Percentiles rank a stretch among this genome's conserved stretches.
Evolutionary conservation across 2,113 vertebrate genomes (phyloP).

Genomic region (Nothobranchius furzeri): DNA sequence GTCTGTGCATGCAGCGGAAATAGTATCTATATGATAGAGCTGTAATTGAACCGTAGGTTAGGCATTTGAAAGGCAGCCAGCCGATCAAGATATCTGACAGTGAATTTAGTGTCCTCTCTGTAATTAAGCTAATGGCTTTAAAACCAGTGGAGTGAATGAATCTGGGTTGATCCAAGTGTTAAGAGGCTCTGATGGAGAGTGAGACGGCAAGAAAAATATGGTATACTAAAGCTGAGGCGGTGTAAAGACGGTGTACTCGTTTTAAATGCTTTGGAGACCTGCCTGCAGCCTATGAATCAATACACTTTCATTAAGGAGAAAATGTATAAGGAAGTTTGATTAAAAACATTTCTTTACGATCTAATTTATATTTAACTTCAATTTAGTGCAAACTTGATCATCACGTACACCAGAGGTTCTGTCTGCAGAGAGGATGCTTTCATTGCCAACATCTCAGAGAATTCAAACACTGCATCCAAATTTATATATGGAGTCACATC

Average conservation of each 20-base stretch:
- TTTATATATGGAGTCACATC: not conserved
- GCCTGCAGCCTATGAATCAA: not conserved
- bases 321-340: not conserved
- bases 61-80: slow-evolving; percentile 45
- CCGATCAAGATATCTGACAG: slow-evolving; percentile 51
- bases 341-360: not conserved
- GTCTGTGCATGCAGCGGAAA: slow-evolving; percentile 5
- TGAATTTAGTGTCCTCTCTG: slow-evolving; percentile 52
- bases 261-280: not conserved
- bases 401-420: not conserved
- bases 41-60: slow-evolving; percentile 20
- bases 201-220: slow-evolving; percentile 9
- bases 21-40: not conserved
- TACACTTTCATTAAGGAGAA: slow-evolving; percentile 9
- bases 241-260: not conserved
- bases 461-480: not conserved
- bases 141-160: slow-evolving; percentile 58
- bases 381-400: not conserved
- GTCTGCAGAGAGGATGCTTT: not conserved
- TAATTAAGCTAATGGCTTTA: slow-evolving; percentile 72
- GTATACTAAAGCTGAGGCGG: slow-evolving; percentile 6
- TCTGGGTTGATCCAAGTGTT: slow-evolving; percentile 52
- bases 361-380: not conserved
- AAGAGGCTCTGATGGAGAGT: slow-evolving; percentile 48
- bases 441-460: not conserved